A percentile compares a stretch with the other conserved stretches of the same genome.
phyloP scores from a whole-genome alignment of 2,797 vertebrate genomes.

The Crax fasciolata region DNA sequence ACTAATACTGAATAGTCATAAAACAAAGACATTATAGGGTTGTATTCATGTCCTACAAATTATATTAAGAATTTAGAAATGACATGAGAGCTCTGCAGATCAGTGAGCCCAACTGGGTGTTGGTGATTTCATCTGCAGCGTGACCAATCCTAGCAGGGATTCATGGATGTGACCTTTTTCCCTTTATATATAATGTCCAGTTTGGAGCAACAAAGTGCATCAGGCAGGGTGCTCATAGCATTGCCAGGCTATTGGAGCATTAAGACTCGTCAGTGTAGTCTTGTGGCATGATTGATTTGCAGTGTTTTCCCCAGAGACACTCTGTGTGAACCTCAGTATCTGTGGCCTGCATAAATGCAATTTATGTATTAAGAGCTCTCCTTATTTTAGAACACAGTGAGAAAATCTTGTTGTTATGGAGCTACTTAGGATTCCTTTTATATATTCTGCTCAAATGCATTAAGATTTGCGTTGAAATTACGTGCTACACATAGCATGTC shows the following conservation, averaged over 20 bases:
- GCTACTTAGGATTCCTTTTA: neutral
- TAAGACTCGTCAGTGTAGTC: neutral
- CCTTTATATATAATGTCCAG: neutral
- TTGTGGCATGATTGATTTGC: constrained; percentile 6
- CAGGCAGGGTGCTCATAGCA: neutral
- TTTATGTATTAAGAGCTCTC: neutral
- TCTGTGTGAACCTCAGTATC: constrained; percentile 10
- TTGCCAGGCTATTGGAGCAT: neutral
- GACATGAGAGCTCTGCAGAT: neutral
- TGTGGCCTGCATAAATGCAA: constrained; percentile 12
- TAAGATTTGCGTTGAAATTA: neutral
- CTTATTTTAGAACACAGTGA: neutral
- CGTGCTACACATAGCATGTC: neutral
- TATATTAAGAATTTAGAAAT: constrained; percentile 4
- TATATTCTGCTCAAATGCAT: neutral
- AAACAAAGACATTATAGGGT: constrained; percentile 27
- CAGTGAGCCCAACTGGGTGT: neutral
- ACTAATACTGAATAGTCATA: constrained; percentile 1
- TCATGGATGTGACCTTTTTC: neutral
- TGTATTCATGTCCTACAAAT: neutral
- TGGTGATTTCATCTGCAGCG: neutral
- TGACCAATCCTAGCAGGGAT: neutral
- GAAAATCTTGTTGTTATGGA: neutral
- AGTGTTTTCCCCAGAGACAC: neutral
- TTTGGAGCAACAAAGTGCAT: neutral